phyloP scores from a whole-genome alignment of 2,888 invertebrate genomes.

The Lasiommata megera region DNA sequence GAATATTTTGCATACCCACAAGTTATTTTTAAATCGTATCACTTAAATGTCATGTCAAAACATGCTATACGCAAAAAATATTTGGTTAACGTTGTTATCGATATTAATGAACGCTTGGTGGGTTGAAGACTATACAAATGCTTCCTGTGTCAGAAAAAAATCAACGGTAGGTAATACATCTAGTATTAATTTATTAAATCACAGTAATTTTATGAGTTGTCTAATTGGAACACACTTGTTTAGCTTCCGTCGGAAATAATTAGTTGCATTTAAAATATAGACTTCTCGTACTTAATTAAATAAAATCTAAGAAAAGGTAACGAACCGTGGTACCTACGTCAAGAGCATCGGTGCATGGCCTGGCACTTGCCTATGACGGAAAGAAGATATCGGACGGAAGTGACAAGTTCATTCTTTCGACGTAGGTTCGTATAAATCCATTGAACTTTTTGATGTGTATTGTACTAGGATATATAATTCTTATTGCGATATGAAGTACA shows the following conservation, averaged over 20 bases:
- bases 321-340: conserved; percentile 54
- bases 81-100: no score
- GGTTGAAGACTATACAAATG: no score
- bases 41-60: no score
- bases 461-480: no score
- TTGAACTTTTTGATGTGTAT: no score
- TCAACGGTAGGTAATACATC: no score
- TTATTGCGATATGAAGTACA: no score
- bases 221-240: conserved; percentile 17
- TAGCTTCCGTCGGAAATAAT: conserved; percentile 64
- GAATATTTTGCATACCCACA: no score
- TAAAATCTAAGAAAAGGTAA: conserved; percentile 57
- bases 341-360: conserved; percentile 41
- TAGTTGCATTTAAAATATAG: conserved; percentile 50
- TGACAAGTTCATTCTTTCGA: neutral
- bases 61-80: no score
- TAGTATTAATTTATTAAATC: neutral
- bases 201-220: neutral
- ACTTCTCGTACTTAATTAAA: conserved; percentile 56
- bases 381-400: neutral
- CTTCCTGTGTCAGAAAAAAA: no score
- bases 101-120: no score
- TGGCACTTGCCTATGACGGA: conserved; percentile 3
- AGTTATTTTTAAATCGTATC: no score
- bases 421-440: neutral